A percentile compares a stretch with the other conserved stretches of the same genome.
Evolutionary conservation across 2,888 invertebrate genomes (phyloP).

Genomic region (Agriotes lineatus): DNA sequence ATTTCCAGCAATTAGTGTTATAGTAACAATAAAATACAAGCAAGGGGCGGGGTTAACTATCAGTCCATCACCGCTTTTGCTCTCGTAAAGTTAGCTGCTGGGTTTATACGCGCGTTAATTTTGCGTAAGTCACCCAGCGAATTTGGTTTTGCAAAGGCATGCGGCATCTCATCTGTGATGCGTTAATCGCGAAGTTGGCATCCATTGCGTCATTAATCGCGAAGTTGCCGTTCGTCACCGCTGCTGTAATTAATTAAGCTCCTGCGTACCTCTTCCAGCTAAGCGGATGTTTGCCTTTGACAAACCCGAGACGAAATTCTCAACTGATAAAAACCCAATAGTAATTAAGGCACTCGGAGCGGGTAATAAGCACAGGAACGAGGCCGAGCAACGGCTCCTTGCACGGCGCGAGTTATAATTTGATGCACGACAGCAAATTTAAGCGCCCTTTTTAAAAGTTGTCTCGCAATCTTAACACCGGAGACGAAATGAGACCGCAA

Average conservation of each 20-base stretch:
- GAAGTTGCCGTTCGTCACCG: conserved; percentile 32
- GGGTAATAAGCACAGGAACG: conserved; percentile 28
- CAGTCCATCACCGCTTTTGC: neutral
- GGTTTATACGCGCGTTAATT: conserved; percentile 10
- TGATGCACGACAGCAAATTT: conserved; percentile 20
- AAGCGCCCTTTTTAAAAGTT: conserved; percentile 14
- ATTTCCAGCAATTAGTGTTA: too few relatives aligned
- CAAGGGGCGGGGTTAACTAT: too few relatives aligned
- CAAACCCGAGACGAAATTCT: conserved; percentile 30
- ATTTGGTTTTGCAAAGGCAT: conserved; percentile 19
- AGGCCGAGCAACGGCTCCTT: conserved; percentile 22
- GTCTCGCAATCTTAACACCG: conserved; percentile 8
- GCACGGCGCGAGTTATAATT: conserved; percentile 12
- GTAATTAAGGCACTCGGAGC: conserved; percentile 30
- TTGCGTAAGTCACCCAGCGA: conserved; percentile 8
- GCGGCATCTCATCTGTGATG: conserved; percentile 27
- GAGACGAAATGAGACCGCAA: conserved; percentile 11
- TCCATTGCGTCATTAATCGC: conserved; percentile 31
- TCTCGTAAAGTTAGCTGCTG: neutral
- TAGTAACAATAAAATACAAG: too few relatives aligned
- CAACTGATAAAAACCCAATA: conserved; percentile 14
- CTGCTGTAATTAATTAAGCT: conserved; percentile 37
- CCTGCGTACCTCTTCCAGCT: conserved; percentile 27
- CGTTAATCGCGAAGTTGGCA: conserved; percentile 32
- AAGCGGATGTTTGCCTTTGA: conserved; percentile 33